Conservation (phyloP, 2,888 invertebrate species). For the Synergus umbraculus region DNA sequence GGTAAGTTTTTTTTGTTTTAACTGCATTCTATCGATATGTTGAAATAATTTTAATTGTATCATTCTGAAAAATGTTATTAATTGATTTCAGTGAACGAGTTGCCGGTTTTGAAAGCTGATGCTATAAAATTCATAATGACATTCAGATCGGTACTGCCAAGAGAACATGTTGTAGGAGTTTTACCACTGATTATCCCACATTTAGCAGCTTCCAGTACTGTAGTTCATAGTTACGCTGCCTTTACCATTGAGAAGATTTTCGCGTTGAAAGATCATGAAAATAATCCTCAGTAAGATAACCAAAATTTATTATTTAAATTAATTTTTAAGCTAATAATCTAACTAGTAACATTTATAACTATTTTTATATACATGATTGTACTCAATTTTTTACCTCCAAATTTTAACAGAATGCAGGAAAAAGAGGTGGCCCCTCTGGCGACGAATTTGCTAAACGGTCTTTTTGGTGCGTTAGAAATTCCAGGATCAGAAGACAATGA, state of each 20-base stretch:
- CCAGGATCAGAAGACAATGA: slow-evolving; percentile 94
- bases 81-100: slow-evolving; percentile 85
- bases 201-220: slow-evolving; percentile 87
- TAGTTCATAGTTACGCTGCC: slow-evolving; percentile 97
- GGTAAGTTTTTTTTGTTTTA: slow-evolving; percentile 77
- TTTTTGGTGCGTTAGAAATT: slow-evolving; percentile 87
- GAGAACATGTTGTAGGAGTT: slow-evolving; percentile 85
- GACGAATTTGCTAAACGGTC: slow-evolving; percentile 84
- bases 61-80: background rate
- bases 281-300: slow-evolving; percentile 79
- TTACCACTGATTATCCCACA: slow-evolving; percentile 90
- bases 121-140: slow-evolving; percentile 97
- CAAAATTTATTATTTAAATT: slow-evolving; percentile 27
- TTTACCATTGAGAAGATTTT: slow-evolving; percentile 93
- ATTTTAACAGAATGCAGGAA: slow-evolving; percentile 79
- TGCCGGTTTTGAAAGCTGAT: slow-evolving; percentile 96
- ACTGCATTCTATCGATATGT: too few relatives aligned
- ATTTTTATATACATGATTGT: background rate
- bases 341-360: background rate
- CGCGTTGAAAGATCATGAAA: slow-evolving; percentile 83
- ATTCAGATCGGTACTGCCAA: slow-evolving; percentile 93
- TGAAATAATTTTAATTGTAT: background rate
- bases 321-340: background rate
- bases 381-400: slow-evolving; percentile 20
- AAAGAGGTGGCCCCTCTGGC: slow-evolving; percentile 84